Base-by-base conservation (phyloP, 2,113 vertebrate species). In the Pandion haliaetus region DNA sequence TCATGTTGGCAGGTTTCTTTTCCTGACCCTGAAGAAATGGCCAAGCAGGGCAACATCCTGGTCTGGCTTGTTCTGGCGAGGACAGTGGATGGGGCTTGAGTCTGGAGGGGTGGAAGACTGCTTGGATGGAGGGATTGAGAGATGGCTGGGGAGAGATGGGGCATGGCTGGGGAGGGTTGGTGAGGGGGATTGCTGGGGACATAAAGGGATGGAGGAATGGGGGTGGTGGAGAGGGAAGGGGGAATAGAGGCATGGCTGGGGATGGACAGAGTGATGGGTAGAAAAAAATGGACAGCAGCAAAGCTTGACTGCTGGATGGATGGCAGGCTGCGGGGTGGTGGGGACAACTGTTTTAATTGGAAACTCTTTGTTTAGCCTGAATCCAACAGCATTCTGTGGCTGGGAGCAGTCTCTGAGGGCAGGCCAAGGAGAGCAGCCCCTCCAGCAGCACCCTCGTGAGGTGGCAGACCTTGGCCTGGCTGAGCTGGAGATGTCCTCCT, bases 361-460 rank as follows among this genome's bases (percentile, higher is more conserved):
- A 31, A 84, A 70, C 19, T 70, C 63, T n/a, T 89, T 14, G 0
- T 70, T 69, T 54, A 81, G 31, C 71, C 63, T 19, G 55, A 73
- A 50, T 54, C 36, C 45, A 44, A 15, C 14, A 62, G 20, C 1
- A 0, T 31, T 45, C 36, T 34, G 21, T 25, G 34, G 4, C 62
- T 58, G 47, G 45, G 45, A 88, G 24, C 5, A 4, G 17, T n/a
- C 20, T 38, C 81, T 63, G 71, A 55, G 26, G 28, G 25, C 71
- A 66, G 32, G 17, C 31, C 76, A 50, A 65, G 49, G 67, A 59
- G 34, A 63, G 25, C 72, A 86, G 61, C 86, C 70, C 32, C 25
- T 31, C 57, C 15, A 5, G 67, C 47, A 67, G 47, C 58, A 73
- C 23, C 13, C 21, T 40, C 0, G 3, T 0, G 1, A n/a, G 44